Evolutionary conservation across 1,140 invertebrate species (phyloP).

Genomic region (Aradophagus sp.): DNA sequence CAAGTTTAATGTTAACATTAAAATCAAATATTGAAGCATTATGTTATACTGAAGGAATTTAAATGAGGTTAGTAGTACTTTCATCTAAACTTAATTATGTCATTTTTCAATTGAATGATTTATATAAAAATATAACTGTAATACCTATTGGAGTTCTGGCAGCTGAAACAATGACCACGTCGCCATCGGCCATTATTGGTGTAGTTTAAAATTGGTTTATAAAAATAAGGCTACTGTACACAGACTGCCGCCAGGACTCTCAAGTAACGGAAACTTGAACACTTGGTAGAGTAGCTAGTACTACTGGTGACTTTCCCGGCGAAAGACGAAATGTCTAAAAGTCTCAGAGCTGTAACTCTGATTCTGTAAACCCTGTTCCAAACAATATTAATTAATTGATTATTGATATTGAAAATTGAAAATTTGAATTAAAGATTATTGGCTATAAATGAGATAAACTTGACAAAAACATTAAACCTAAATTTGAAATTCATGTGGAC

Average conservation of each 20-base stretch:
- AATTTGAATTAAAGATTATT: too few species aligned
- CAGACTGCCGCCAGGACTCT: constrained; percentile 21
- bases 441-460: too few species aligned
- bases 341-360: constrained; percentile 2
- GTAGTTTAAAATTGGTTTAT: constrained; percentile 18
- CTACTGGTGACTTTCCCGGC: constrained; percentile 22
- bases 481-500: too few species aligned
- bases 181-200: constrained; percentile 60
- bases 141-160: constrained; percentile 82
- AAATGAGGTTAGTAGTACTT: constrained; percentile 31
- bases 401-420: too few species aligned
- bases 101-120: too few species aligned
- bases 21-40: too few species aligned
- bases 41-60: constrained; percentile 8
- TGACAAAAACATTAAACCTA: too few species aligned
- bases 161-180: constrained; percentile 80
- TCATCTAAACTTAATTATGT: neutral
- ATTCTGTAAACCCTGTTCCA: too few species aligned
- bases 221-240: constrained; percentile 16
- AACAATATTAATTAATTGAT: too few species aligned
- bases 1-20: too few species aligned
- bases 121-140: constrained; percentile 14
- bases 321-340: constrained; percentile 19
- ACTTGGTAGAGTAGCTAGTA: constrained; percentile 13
- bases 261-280: constrained; percentile 39